phyloP scores from a whole-genome alignment of 2,888 invertebrate genomes.

The Scrobipalpa costella region DNA sequence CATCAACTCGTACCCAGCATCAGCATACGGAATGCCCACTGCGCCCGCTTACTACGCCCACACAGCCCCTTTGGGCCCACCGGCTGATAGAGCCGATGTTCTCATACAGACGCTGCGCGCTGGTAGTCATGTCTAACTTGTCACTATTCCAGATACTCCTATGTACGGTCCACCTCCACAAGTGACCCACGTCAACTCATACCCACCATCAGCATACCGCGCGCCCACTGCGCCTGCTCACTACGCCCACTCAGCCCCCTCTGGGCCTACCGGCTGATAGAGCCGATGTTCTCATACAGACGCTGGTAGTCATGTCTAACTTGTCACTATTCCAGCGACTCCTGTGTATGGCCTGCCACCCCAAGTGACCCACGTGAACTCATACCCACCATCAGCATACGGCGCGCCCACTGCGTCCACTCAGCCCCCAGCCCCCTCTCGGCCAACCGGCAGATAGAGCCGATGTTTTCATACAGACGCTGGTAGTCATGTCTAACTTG shows the following conservation, averaged over 20 bases:
- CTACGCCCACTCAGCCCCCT: too few species aligned
- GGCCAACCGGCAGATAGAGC: constrained; percentile 69
- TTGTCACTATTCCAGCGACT: constrained; percentile 49
- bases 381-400: constrained; percentile 57
- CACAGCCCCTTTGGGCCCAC: too few species aligned
- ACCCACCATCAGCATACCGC: neutral
- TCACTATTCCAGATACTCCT: constrained; percentile 55
- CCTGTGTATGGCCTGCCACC: constrained; percentile 68
- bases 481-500: neutral
- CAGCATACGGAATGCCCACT: neutral
- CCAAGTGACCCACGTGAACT: constrained; percentile 57
- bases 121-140: neutral
- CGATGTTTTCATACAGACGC: too few species aligned
- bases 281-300: too few species aligned
- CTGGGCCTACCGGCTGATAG: too few species aligned
- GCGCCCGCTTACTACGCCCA: too few species aligned
- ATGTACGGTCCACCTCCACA: constrained; percentile 71
- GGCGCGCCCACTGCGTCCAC: constrained; percentile 69
- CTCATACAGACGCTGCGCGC: too few species aligned
- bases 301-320: neutral
- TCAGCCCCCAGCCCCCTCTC: constrained; percentile 57
- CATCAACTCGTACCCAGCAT: neutral
- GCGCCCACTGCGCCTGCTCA: neutral
- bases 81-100: too few species aligned
- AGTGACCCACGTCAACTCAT: neutral